phyloP scores from a whole-genome alignment of 2,888 invertebrate genomes.

The Andricus curvator region DNA sequence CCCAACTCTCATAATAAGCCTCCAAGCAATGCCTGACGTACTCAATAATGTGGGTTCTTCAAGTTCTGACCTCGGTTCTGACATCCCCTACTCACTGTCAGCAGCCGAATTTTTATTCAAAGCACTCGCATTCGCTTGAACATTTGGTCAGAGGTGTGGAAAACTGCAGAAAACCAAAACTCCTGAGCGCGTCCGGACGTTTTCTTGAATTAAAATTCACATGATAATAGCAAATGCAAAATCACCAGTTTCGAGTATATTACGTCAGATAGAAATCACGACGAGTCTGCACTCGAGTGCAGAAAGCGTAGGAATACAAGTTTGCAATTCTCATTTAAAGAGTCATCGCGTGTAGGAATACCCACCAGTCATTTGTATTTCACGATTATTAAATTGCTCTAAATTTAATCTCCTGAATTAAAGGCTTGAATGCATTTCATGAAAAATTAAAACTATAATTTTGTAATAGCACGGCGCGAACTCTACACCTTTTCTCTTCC shows the following conservation, averaged over 20 bases:
- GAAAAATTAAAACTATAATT: not conserved
- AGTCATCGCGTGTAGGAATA: not conserved
- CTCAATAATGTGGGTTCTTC: too few species aligned
- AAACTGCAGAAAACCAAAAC: too few species aligned
- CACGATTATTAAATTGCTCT: constrained; percentile 7
- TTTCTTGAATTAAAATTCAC: not conserved
- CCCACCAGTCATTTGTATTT: constrained; percentile 9
- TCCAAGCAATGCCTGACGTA: too few species aligned
- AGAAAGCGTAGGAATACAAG: constrained; percentile 71
- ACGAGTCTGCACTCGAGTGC: constrained; percentile 57
- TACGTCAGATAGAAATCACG: constrained; percentile 70
- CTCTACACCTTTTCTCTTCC: too few species aligned
- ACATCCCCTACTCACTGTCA: too few species aligned
- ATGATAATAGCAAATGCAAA: not conserved
- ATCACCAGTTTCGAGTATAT: constrained; percentile 50
- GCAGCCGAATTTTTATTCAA: too few species aligned
- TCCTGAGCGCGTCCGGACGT: not conserved
- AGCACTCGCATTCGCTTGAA: too few species aligned
- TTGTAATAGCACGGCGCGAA: not conserved
- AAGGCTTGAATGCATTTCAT: not conserved
- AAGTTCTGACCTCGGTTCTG: too few species aligned
- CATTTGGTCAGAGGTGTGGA: too few species aligned
- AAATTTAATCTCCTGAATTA: not conserved
- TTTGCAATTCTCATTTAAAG: constrained; percentile 51
- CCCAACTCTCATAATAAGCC: too few species aligned